Percentiles rank a stretch among this genome's conserved stretches.
phyloP scores from a whole-genome alignment of 2,888 invertebrate genomes.

The Crossocerus cetratus region DNA sequence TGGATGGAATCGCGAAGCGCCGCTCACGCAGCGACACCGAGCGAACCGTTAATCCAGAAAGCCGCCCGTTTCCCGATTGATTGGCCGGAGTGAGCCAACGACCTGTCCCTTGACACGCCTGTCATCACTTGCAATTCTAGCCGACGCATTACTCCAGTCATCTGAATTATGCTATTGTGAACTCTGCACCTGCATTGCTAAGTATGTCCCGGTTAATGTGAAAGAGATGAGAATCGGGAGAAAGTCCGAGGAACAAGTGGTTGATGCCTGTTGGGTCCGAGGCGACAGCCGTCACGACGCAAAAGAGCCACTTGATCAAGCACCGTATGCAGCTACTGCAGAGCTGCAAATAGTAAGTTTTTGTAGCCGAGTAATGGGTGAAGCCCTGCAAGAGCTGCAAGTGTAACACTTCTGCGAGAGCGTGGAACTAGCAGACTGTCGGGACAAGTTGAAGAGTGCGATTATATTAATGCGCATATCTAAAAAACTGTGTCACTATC shows the following conservation, averaged over 20 bases:
- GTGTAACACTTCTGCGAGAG: too few relatives aligned
- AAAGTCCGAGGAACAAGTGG: not conserved
- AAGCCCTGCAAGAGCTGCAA: not conserved
- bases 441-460: too few relatives aligned
- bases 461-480: too few relatives aligned
- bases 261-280: not conserved
- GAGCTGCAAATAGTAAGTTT: too few relatives aligned
- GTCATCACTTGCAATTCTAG: too few relatives aligned
- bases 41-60: constrained; percentile 23
- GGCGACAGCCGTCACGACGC: too few relatives aligned
- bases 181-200: not conserved
- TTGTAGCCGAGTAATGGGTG: not conserved
- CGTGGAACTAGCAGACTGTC: too few relatives aligned
- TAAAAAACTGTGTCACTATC: too few relatives aligned
- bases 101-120: too few relatives aligned
- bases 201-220: not conserved
- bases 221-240: constrained; percentile 17
- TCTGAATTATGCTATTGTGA: not conserved
- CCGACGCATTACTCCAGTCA: too few relatives aligned
- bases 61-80: not conserved
- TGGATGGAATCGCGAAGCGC: constrained; percentile 15
- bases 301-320: not conserved
- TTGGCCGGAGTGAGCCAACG: too few relatives aligned
- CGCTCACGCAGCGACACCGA: constrained; percentile 18
- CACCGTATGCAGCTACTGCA: not conserved